These are phyloP conservation scores for Neolamprologus falcicula DNA, from an alignment of 2,113 vertebrate genomes.

Conservation along the genomic window DNA sequence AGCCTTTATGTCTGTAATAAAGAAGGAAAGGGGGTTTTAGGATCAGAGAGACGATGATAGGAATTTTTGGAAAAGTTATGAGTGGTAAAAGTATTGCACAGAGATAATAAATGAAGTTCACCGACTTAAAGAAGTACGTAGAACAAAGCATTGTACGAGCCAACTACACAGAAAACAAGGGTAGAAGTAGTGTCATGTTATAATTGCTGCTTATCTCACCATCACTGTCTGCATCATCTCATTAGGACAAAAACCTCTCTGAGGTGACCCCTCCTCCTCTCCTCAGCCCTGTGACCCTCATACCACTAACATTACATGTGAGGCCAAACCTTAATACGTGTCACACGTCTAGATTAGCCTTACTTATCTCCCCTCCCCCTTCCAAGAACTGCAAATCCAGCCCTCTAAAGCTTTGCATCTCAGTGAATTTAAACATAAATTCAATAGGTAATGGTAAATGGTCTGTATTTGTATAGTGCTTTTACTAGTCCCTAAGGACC, in stretches of 20 bases:
- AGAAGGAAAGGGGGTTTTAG: neutral
- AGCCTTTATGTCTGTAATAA: neutral
- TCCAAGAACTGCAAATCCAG: neutral
- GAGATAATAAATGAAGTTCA: neutral
- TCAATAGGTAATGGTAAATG: neutral
- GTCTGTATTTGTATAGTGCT: rapidly evolving
- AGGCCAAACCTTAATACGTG: slow-evolving; percentile 21
- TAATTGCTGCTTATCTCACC: neutral
- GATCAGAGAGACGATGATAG: neutral
- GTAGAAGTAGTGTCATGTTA: neutral
- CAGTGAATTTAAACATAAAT: neutral
- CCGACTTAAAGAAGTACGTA: neutral
- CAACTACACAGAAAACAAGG: neutral
- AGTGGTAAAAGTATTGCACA: neutral
- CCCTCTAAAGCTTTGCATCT: neutral
- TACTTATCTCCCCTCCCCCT: neutral
- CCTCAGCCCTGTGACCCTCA: neutral
- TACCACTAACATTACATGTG: neutral
- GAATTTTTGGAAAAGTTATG: neutral
- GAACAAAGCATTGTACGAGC: neutral
- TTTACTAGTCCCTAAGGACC: neutral
- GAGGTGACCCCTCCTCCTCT: neutral
- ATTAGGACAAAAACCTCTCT: neutral
- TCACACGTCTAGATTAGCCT: slow-evolving; percentile 42
- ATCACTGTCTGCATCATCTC: neutral